Percentiles rank a stretch among this genome's conserved stretches.
Conservation (phyloP, 2,113 vertebrate genomes). For the Anguilla japonica region DNA sequence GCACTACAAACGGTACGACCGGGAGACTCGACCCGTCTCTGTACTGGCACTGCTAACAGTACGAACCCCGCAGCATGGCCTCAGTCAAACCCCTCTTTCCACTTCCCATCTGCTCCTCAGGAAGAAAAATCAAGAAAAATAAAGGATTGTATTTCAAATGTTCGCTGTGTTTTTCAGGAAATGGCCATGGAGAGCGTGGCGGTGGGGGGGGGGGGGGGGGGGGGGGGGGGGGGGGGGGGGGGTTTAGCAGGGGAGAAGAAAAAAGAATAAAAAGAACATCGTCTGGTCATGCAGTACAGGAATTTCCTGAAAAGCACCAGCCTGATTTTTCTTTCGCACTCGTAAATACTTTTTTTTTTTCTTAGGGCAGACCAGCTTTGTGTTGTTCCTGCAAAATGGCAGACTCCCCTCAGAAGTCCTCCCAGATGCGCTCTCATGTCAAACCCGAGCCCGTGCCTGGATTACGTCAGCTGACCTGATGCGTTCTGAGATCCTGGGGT, state of each 20-base stretch:
- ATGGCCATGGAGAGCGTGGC: not conserved
- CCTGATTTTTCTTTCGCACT: not conserved
- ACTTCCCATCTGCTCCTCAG: not conserved
- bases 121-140: not conserved
- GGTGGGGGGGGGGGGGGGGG: not conserved
- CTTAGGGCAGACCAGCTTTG: not conserved
- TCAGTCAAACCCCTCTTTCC: not conserved
- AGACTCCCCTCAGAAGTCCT: not conserved
- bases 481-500: not conserved
- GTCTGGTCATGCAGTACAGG: not conserved
- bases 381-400: not conserved
- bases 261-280: not conserved
- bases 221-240: not conserved
- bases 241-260: too few species aligned
- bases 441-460: not conserved
- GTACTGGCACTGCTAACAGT: not conserved
- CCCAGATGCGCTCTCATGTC: not conserved
- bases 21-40: too few species aligned
- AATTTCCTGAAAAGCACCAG: slow-evolving; percentile 2
- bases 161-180: not conserved
- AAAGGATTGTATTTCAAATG: not conserved
- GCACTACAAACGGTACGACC: not conserved
- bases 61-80: too few species aligned
- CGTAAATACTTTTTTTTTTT: not conserved
- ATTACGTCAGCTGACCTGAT: not conserved